Percentiles rank a stretch among this genome's conserved stretches.
Conservation (phyloP, 2,113 vertebrate species). For the Xerus inauris region DNA sequence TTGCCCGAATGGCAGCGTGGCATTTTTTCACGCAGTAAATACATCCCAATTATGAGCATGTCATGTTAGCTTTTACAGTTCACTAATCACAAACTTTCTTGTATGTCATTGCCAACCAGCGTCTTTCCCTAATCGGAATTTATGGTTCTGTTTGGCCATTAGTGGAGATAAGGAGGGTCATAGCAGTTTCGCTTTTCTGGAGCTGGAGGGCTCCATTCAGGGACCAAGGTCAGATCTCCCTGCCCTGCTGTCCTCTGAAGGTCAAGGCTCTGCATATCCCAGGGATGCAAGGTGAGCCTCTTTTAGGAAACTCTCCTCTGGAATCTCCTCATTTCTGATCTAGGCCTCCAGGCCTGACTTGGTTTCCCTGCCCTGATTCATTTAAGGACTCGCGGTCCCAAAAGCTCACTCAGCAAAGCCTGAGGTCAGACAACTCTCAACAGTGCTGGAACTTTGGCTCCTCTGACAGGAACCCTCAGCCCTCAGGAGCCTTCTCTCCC, state of each 20-base stretch:
- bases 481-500: neutral
- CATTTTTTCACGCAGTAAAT: constrained; percentile 82
- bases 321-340: neutral
- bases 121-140: constrained; percentile 70
- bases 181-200: neutral
- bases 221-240: constrained; percentile 26
- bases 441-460: neutral
- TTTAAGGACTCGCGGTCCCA: neutral
- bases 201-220: neutral
- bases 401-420: neutral
- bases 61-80: constrained; percentile 86
- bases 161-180: constrained; percentile 53
- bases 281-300: neutral
- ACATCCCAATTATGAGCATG: constrained; percentile 84
- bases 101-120: constrained; percentile 78
- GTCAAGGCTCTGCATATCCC: accelerated
- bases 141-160: constrained; percentile 9
- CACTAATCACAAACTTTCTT: constrained; percentile 85
- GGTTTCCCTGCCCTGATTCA: no score
- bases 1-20: constrained; percentile 75
- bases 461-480: neutral
- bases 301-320: neutral
- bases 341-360: neutral
- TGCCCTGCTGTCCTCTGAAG: neutral
- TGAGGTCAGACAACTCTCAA: neutral